phyloP scores from a whole-genome alignment of 1,140 invertebrate genomes.

The Limonius californicus region DNA sequence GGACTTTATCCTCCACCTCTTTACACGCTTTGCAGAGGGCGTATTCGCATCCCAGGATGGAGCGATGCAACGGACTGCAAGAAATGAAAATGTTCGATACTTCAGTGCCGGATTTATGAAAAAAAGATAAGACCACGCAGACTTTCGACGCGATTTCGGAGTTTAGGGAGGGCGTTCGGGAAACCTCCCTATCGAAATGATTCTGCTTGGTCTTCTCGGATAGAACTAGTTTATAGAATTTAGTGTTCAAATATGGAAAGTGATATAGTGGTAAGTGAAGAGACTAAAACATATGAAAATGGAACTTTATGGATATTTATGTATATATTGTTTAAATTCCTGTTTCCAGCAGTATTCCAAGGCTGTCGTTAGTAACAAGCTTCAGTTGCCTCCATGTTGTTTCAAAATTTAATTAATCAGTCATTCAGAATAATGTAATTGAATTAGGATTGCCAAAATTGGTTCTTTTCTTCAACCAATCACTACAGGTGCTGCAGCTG shows the following conservation, averaged over 20 bases:
- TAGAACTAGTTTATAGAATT: neutral
- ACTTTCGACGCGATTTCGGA: slow-evolving; percentile 38
- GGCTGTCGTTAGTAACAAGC: too few species aligned
- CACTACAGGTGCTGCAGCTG: too few species aligned
- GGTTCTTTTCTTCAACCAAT: too few species aligned
- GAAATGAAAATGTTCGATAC: slow-evolving; percentile 38
- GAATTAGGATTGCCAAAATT: too few species aligned
- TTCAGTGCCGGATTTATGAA: slow-evolving; percentile 45
- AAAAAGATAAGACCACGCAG: slow-evolving; percentile 46
- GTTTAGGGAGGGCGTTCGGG: slow-evolving; percentile 37
- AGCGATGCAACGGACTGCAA: slow-evolving; percentile 40
- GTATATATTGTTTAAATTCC: too few species aligned
- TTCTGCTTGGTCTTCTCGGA: slow-evolving; percentile 18
- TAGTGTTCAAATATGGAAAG: neutral
- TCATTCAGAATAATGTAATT: too few species aligned
- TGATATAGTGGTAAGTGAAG: neutral
- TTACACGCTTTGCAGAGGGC: slow-evolving; percentile 58
- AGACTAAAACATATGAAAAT: slow-evolving; percentile 9
- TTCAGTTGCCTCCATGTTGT: too few species aligned
- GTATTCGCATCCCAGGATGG: slow-evolving; percentile 34
- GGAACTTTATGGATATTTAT: too few species aligned
- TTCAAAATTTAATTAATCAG: too few species aligned
- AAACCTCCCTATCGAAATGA: slow-evolving; percentile 40
- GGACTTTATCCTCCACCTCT: slow-evolving; percentile 65
- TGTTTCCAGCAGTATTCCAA: too few species aligned